These are phyloP conservation scores for Agonopterix alstromeriana DNA, from an alignment of 2,888 invertebrate species.

Conservation along the genomic window DNA sequence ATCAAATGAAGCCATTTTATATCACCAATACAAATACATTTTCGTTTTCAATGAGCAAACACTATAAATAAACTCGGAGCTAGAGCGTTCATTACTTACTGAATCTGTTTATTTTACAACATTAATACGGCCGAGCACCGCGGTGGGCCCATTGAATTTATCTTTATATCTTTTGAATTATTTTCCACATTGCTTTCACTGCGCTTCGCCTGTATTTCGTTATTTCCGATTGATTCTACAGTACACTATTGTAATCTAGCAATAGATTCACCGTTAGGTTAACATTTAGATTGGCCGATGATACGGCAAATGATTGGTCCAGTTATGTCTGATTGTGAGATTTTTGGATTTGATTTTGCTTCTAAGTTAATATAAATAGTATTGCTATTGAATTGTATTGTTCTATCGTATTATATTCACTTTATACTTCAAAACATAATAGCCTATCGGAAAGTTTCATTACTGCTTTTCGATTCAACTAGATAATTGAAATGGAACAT, in stretches of 20 bases:
- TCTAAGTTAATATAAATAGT: neutral
- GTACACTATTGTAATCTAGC: slow-evolving; percentile 21
- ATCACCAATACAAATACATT: slow-evolving; percentile 29
- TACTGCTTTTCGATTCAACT: too few relatives aligned
- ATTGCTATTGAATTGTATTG: too few relatives aligned
- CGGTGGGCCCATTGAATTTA: slow-evolving; percentile 55
- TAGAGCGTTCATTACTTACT: slow-evolving; percentile 34
- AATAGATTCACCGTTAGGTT: slow-evolving; percentile 31
- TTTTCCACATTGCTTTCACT: slow-evolving; percentile 20
- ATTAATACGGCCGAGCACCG: slow-evolving; percentile 30
- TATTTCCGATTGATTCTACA: slow-evolving; percentile 45
- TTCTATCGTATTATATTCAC: too few relatives aligned
- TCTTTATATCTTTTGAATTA: slow-evolving; percentile 41
- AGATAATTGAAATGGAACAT: too few relatives aligned
- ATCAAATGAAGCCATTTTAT: slow-evolving; percentile 4
- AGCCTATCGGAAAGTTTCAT: too few relatives aligned
- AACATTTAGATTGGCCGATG: slow-evolving; percentile 43
- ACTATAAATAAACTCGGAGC: slow-evolving; percentile 31
- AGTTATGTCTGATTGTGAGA: slow-evolving; percentile 47
- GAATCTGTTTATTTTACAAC: slow-evolving; percentile 43
- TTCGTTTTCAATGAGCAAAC: slow-evolving; percentile 34
- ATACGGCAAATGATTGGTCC: slow-evolving; percentile 48
- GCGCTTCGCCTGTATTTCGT: slow-evolving; percentile 23
- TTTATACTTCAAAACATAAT: too few relatives aligned
- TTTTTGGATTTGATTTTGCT: slow-evolving; percentile 41